Evolutionary conservation across 64 coral and sea anemone species (phyloP).

Genomic region (Montipora efflorescens): DNA sequence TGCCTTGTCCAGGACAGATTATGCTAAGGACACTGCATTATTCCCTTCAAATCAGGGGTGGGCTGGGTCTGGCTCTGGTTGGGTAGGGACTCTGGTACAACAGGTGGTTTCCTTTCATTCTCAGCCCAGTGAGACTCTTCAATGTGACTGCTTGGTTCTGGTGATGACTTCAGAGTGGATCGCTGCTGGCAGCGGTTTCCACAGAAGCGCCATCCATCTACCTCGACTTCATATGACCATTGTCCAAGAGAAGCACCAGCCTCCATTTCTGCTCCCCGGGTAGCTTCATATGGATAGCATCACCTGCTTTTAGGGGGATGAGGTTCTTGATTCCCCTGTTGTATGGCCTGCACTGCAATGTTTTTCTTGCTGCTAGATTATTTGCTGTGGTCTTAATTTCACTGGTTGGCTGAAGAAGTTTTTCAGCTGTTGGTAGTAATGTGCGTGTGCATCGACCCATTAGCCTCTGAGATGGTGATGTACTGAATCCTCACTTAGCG

Average conservation of each 20-base stretch:
- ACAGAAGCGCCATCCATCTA: constrained; percentile 22
- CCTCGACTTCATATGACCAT: constrained; percentile 53
- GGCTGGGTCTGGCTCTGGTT: constrained; percentile 15
- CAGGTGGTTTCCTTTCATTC: constrained; percentile 42
- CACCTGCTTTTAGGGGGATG: constrained; percentile 28
- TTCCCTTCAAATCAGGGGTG: constrained; percentile 27
- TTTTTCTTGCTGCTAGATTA: neutral
- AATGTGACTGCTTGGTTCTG: constrained; percentile 39
- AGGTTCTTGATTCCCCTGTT: constrained; percentile 32
- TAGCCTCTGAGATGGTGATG: too few species aligned
- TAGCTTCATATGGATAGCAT: constrained; percentile 41
- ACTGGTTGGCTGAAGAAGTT: too few species aligned
- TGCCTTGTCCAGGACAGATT: constrained; percentile 11
- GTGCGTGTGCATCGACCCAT: too few species aligned
- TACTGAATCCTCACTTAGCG: too few species aligned
- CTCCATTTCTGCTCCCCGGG: constrained; percentile 35
- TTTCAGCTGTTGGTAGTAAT: too few species aligned
- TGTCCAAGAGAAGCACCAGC: neutral
- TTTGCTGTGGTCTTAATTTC: too few species aligned
- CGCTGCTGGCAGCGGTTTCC: constrained; percentile 16
- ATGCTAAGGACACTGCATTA: constrained; percentile 18
- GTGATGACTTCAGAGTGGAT: constrained; percentile 14
- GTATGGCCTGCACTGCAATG: constrained; percentile 32
- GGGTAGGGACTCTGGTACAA: constrained; percentile 9
- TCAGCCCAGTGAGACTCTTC: constrained; percentile 47